Conservation (phyloP, 2,888 invertebrate genomes). For the Prosapia bicincta region DNA sequence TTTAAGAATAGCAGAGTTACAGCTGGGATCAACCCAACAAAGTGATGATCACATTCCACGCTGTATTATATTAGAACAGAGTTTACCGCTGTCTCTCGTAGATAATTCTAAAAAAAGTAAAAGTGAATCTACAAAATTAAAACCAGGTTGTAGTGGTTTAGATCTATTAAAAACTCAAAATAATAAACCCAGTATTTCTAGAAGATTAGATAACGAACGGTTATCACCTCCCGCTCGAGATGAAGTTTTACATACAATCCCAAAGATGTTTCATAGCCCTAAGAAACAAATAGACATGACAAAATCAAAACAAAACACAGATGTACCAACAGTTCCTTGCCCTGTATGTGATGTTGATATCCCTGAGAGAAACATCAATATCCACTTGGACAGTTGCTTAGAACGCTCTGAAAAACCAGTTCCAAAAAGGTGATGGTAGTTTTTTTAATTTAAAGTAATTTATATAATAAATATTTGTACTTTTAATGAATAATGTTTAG, state of each 20-base stretch:
- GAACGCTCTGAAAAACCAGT: neutral
- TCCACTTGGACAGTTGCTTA: conserved; percentile 44
- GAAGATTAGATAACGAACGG: neutral
- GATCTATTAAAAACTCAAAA: neutral
- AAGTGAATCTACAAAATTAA: neutral
- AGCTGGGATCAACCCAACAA: neutral
- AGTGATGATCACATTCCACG: neutral
- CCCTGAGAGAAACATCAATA: conserved; percentile 47
- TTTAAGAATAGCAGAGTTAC: conserved; percentile 37
- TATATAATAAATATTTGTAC: too few relatives aligned
- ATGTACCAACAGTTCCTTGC: conserved; percentile 42
- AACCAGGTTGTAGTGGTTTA: neutral
- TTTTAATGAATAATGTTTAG: too few relatives aligned
- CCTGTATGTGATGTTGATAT: conserved; percentile 50
- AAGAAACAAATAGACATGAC: neutral
- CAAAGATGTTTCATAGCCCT: conserved; percentile 10
- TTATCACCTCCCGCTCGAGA: neutral
- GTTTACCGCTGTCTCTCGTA: neutral
- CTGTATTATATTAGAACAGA: neutral
- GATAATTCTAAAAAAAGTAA: neutral
- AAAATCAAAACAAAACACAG: neutral
- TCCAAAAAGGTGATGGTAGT: neutral
- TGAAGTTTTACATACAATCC: conserved; percentile 2
- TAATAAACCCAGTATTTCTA: neutral
- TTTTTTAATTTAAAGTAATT: too few relatives aligned